Base-by-base conservation (phyloP, 1,140 invertebrate genomes). In the Cotesia typhae region DNA sequence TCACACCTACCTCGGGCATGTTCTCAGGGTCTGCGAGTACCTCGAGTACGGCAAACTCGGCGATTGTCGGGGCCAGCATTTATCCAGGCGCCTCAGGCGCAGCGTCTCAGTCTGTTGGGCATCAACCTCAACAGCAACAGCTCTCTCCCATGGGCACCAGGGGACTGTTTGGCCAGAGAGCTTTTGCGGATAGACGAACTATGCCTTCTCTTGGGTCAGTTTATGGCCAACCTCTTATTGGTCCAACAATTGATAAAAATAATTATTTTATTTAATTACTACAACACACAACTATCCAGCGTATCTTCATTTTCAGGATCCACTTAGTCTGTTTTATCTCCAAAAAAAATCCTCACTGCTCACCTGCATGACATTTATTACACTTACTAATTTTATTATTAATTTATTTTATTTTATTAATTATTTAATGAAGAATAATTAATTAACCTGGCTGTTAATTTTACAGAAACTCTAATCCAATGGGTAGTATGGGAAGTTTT, bases 111-210 rank as follows among this genome's bases (percentile, higher is more conserved):
- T 74, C 80, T 4, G 72, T 72, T 10, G 82, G 74, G 79, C 87
- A 85, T 84, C 86, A 88, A 77, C 83, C 86, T 17, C 66, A 67
- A 51, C 87, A 85, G 74, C 87, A 86, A 71, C 90, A 90, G 81
- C 84, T 92, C 71, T 91, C 90, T 75, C 90, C 90, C 75, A 92
- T 90, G 87, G 84, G 91, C 83, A 85, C 89, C 85, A 76, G 89
- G 84, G 79, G 89, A 87, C 89, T 94, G 73, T 94, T 94, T 84
- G 91, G 91, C 70, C 93, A 94, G 83, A 89, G 93, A 82, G 88
- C 91, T 78, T 93, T 94, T 83, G 89, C 92, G 52, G 93, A 94
- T 82, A 89, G 93, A 83, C 90, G 93, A 85, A 90, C 90, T 74
- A 92, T 94, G 87, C 91, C 92, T 81, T 90, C 88, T 79, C 85